These are phyloP conservation scores for Lophius americanus DNA, from an alignment of 2,797 vertebrate genomes.

Conservation along the genomic window DNA sequence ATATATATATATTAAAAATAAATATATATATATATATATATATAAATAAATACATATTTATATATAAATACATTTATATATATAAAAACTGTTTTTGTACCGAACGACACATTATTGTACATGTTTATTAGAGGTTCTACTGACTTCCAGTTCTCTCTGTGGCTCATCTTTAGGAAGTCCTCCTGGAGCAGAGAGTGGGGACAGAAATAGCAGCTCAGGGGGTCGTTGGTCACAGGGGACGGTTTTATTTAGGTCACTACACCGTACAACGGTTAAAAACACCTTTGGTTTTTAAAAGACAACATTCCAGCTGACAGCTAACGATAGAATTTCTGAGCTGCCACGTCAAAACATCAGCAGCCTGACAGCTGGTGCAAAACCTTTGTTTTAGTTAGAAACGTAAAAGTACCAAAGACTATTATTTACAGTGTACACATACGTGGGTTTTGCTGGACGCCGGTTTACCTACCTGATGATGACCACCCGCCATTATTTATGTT, in stretches of 20 bases:
- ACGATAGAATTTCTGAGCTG: not conserved
- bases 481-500: slow-evolving; percentile 34
- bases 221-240: slow-evolving; percentile 19
- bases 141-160: slow-evolving; percentile 71
- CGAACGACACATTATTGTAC: too few relatives aligned
- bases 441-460: rapidly evolving
- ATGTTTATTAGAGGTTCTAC: not conserved
- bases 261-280: rapidly evolving
- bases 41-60: too few relatives aligned
- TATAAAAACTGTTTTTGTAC: too few relatives aligned
- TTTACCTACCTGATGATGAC: slow-evolving; percentile 50
- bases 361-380: not conserved
- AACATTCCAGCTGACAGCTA: too few relatives aligned
- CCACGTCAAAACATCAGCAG: slow-evolving; percentile 27
- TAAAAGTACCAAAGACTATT: too few relatives aligned
- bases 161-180: slow-evolving; percentile 73
- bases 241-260: slow-evolving; percentile 20
- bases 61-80: too few relatives aligned
- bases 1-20: too few relatives aligned
- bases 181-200: slow-evolving; percentile 49
- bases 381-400: too few relatives aligned
- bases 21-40: too few relatives aligned
- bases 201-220: slow-evolving; percentile 44
- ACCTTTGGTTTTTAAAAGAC: too few relatives aligned
- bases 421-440: too few relatives aligned